Percentiles rank a stretch among this genome's conserved stretches.
Evolutionary conservation across 2,797 vertebrate species (phyloP).

Genomic region (Poecile montanus): DNA sequence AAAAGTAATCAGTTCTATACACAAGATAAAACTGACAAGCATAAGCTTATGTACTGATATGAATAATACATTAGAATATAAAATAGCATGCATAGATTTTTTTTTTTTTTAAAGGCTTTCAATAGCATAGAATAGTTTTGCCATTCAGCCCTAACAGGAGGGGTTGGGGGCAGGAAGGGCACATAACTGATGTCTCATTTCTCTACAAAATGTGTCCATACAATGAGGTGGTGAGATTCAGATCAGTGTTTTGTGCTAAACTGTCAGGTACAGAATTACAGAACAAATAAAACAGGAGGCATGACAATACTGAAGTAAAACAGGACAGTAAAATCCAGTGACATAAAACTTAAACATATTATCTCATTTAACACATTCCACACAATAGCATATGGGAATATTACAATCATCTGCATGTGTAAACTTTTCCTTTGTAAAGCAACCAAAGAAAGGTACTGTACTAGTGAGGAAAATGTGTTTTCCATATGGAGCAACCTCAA

Average conservation of each 20-base stretch:
- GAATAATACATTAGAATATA: conserved; percentile 84
- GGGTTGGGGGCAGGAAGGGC: not conserved
- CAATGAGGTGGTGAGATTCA: not conserved
- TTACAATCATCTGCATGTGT: conserved; percentile 72
- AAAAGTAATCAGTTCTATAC: conserved; percentile 83
- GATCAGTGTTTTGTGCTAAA: not conserved
- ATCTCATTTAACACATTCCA: conserved; percentile 11
- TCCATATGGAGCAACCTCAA: conserved; percentile 9
- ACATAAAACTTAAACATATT: conserved; percentile 33
- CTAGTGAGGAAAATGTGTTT: not conserved
- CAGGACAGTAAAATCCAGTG: conserved; percentile 55
- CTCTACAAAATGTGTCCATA: conserved; percentile 42
- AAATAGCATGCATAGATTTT: conserved; percentile 88
- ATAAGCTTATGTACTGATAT: conserved; percentile 85
- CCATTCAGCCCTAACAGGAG: conserved; percentile 21
- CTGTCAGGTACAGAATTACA: conserved; percentile 18
- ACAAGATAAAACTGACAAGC: conserved; percentile 81
- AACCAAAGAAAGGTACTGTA: conserved; percentile 1
- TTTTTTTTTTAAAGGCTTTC: conserved; percentile 71
- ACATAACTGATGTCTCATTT: not conserved
- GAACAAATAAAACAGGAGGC: conserved; percentile 46
- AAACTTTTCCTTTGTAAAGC: conserved; percentile 50
- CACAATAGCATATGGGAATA: conserved; percentile 7
- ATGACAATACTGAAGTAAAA: conserved; percentile 70
- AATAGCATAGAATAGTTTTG: conserved; percentile 75